phyloP scores from a whole-genome alignment of 1,140 invertebrate species.

The Zaprionus ghesquierei region DNA sequence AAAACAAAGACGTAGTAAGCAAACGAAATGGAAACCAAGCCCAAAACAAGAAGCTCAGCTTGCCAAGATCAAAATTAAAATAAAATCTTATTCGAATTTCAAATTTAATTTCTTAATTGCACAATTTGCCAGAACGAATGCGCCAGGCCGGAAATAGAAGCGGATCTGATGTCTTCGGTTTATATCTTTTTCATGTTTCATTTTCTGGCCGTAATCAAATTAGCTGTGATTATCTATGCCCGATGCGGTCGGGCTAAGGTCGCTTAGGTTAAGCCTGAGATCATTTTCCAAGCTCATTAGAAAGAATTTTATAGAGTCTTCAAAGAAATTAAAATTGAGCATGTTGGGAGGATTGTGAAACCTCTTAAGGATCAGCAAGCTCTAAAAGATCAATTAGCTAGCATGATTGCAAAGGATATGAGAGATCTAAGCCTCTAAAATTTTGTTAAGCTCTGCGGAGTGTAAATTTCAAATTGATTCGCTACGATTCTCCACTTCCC shows the following conservation, averaged over 20 bases:
- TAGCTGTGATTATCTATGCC: conserved; percentile 26
- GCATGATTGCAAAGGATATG: too few species aligned
- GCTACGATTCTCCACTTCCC: too few species aligned
- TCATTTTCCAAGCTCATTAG: conserved; percentile 7
- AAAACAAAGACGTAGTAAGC: background rate
- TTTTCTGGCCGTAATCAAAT: conserved; percentile 26
- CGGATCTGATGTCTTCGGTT: conserved; percentile 13
- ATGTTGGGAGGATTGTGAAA: too few species aligned
- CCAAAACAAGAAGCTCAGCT: background rate
- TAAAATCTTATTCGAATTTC: conserved; percentile 24
- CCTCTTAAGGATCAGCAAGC: too few species aligned
- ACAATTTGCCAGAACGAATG: conserved; percentile 17
- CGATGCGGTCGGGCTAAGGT: background rate
- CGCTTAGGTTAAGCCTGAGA: conserved; percentile 14
- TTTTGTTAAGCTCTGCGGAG: too few species aligned
- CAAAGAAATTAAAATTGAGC: background rate
- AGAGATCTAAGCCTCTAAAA: too few species aligned
- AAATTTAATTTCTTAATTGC: conserved; percentile 24
- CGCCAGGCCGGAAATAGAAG: conserved; percentile 19
- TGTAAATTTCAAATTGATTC: too few species aligned
- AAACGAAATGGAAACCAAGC: background rate
- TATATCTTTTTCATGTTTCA: background rate
- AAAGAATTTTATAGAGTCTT: too few species aligned
- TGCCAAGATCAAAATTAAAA: too few species aligned
- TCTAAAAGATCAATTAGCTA: too few species aligned